Evolutionary conservation across 1,140 invertebrate species (phyloP), one percentile per base, ranked within the genome.

Genomic region (Temnothorax longispinosus): DNA sequence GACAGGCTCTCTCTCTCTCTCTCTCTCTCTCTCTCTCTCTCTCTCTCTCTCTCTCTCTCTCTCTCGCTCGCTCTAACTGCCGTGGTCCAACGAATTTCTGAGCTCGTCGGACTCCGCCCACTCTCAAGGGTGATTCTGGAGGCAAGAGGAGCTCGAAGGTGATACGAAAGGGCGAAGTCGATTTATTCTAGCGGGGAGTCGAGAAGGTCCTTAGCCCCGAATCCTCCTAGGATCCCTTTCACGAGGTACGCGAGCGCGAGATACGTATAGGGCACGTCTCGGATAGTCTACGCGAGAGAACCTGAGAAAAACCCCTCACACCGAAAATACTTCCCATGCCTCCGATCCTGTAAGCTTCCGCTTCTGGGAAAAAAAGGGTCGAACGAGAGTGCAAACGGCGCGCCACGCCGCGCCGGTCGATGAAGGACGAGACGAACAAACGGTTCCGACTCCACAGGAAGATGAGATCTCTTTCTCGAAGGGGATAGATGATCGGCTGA

Each of bases 141-240:
- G 69, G 89, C 41, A 64, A 90, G 90, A 87, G 69, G 84, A 84
- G 84, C 54, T 87, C 74, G 84, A 65, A 88, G 80, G 52, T 58
- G 72, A 86, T 54, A 50, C 72, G 89, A 90, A 91, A 90, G 88
- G 89, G 87, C 41, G 67, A 76, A 87, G 78, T 85, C 89, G 89
- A 91, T 91, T 91, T 91, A 90, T 91, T 69, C 85, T 84, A 76
- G 47, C 38, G 35, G 38, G 21, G 54, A 67, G 47, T 56, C 38
- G 58, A 86, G 52, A 41, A 58, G 62, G 50, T 47, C 52, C 54
- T 76, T 81, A 84, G 44, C 62, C 7, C 50, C 47, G 88, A 90
- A 90, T 86, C 54, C 87, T 62, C 77, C 38, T 15, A 86, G 90
- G 89, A 91, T 91, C 88, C 82, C 84, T 84, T 91, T 85, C 78